Base-by-base conservation (phyloP, 2,113 vertebrate genomes). In the Sialia sialis region DNA sequence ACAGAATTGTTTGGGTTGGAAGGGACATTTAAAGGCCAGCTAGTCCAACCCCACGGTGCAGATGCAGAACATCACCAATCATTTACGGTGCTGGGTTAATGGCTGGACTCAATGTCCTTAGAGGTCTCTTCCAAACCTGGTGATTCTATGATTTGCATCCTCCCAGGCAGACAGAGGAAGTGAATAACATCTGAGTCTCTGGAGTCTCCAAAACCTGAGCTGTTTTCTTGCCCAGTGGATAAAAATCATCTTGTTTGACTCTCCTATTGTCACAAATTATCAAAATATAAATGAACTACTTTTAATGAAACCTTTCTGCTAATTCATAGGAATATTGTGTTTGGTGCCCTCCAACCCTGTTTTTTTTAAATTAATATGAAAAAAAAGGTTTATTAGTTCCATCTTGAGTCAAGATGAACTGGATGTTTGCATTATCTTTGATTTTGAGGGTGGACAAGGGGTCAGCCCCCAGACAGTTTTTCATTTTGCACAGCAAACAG, bases 301-400 rank as follows among this genome's bases (percentile, higher is more conserved):
- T 54, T 14, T 27, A 89, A 70, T 29, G 6, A 87, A 48, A 13
- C 3, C 13, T n/a, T 58, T 94, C 21, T 87, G n/a, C 15, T 15
- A 55, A 26, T n/a, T 55, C 8, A 13, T 20, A 49, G 9, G 16
- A 46, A 74, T 25, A 4, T 39, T 55, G 11, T 29, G 11, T 30
- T n/a, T 17, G 30, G 25, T 29, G 12, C 4, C 4, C 6, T 7
- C 1, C 4, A 36, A 6, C 1, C 1, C 3, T 21, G 12, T 39
- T 66, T 44, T 14, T 23, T 54, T 17, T 6, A 29, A 29, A 39
- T 51, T 59, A 2, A 17, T 70, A 22, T 16, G 13, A 49, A 59
- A 89, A 16, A 17, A 8, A 29, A 38, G 4, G 11, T 8, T 68
- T 19, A 22, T 20, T 68, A 38, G 79, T 91, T 85, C 66, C 22